Percentiles rank a stretch among this genome's conserved stretches.
Conservation (phyloP, 2,888 invertebrate genomes). For the Brachyopa scutellaris region DNA sequence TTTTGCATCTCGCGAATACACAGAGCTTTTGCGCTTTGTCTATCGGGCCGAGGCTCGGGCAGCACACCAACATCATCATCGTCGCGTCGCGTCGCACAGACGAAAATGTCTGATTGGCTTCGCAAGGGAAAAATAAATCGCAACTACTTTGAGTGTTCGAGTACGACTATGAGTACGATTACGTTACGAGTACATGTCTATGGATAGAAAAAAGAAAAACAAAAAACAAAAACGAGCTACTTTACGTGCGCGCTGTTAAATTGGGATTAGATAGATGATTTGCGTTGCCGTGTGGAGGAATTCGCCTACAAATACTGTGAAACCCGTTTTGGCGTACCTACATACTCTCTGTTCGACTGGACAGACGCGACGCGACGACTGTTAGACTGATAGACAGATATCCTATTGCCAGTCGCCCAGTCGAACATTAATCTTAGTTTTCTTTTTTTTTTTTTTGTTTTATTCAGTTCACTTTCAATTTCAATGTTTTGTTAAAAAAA, state of each 20-base stretch:
- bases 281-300: conserved; percentile 71
- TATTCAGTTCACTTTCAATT: conserved; percentile 70
- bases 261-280: conserved; percentile 72
- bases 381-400: conserved; percentile 66
- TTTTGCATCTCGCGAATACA: conserved; percentile 70
- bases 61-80: conserved; percentile 47
- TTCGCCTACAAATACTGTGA: conserved; percentile 66
- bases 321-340: conserved; percentile 50
- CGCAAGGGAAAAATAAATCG: conserved; percentile 63
- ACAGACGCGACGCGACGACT: conserved; percentile 62
- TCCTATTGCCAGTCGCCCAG: conserved; percentile 59
- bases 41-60: conserved; percentile 34
- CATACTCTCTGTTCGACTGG: too few relatives aligned
- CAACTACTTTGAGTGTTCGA: conserved; percentile 58
- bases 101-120: conserved; percentile 66
- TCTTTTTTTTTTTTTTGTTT: conserved; percentile 28
- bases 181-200: conserved; percentile 60
- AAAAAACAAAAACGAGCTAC: conserved; percentile 58
- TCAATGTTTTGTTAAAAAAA: conserved; percentile 62
- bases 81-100: conserved; percentile 31
- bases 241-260: conserved; percentile 72
- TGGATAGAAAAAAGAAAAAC: conserved; percentile 52
- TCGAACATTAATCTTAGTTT: conserved; percentile 57
- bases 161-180: too few relatives aligned
- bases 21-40: conserved; percentile 67